These are phyloP conservation scores for Sphyrna mokarran DNA, from an alignment of 2,113 vertebrate species.

Conservation along the genomic window DNA sequence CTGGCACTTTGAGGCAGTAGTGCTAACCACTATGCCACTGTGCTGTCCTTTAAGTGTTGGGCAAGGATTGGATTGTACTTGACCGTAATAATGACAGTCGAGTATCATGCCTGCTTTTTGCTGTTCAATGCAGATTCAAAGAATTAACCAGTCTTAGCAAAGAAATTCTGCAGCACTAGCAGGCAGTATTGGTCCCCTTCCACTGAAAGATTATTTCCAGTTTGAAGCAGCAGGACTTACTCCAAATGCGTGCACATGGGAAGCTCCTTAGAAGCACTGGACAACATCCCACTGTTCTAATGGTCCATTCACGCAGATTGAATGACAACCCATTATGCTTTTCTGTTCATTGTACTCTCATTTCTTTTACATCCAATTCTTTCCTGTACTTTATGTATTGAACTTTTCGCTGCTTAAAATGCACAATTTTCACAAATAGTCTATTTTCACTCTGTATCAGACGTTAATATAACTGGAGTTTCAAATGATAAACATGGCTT, in stretches of 20 bases:
- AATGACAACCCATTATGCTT: neutral
- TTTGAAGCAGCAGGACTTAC: neutral
- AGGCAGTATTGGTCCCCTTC: neutral
- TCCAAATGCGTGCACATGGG: neutral
- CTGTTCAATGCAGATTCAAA: neutral
- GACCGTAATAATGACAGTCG: neutral
- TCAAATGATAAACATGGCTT: neutral
- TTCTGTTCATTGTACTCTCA: neutral
- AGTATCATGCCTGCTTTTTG: neutral
- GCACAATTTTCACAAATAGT: neutral
- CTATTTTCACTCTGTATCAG: neutral
- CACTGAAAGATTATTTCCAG: neutral
- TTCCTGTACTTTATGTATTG: neutral
- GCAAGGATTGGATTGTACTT: neutral
- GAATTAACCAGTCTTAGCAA: neutral
- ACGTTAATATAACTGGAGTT: neutral
- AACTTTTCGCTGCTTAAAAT: neutral
- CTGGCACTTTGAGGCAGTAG: too few species aligned
- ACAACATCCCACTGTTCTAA: neutral
- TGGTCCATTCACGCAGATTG: neutral
- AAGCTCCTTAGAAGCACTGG: neutral
- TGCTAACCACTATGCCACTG: too few species aligned
- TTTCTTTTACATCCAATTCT: neutral
- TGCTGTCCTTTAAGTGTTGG: neutral
- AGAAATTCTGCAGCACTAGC: neutral